Evolutionary conservation across 2,888 invertebrate genomes (phyloP).

Genomic region (Mesorhabditis spiculigera): DNA sequence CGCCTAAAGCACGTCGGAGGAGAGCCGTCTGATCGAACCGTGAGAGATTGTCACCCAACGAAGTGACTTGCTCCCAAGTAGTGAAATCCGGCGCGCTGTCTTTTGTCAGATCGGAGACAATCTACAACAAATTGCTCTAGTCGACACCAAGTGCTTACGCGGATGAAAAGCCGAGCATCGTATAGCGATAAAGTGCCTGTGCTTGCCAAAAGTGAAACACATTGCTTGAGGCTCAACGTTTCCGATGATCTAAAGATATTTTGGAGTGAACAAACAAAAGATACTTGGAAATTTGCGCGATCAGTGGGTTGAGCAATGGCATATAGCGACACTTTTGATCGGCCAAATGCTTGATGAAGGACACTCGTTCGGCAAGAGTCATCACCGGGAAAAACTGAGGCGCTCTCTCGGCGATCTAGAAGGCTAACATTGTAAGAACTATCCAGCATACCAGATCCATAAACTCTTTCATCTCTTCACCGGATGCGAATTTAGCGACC

Average conservation of each 20-base stretch:
- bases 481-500: too few relatives aligned
- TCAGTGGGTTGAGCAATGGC: not conserved
- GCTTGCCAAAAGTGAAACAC: not conserved
- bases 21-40: not conserved
- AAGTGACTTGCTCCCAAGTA: slow-evolving; percentile 3
- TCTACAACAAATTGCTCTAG: not conserved
- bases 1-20: slow-evolving; percentile 5
- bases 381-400: not conserved
- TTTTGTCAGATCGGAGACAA: not conserved
- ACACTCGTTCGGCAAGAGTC: not conserved
- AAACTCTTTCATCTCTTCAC: too few relatives aligned
- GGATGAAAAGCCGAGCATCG: not conserved
- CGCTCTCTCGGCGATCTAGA: not conserved
- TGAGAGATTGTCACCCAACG: not conserved
- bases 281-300: not conserved
- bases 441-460: too few relatives aligned
- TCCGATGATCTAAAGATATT: not conserved
- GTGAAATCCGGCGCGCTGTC: not conserved
- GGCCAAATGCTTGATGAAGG: not conserved
- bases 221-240: not conserved
- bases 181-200: not conserved
- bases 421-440: too few relatives aligned
- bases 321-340: not conserved
- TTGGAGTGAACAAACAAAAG: not conserved
- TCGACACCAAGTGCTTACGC: not conserved